Conservation (phyloP, 2,888 invertebrate genomes). For the Phrixothrix hirtus region DNA sequence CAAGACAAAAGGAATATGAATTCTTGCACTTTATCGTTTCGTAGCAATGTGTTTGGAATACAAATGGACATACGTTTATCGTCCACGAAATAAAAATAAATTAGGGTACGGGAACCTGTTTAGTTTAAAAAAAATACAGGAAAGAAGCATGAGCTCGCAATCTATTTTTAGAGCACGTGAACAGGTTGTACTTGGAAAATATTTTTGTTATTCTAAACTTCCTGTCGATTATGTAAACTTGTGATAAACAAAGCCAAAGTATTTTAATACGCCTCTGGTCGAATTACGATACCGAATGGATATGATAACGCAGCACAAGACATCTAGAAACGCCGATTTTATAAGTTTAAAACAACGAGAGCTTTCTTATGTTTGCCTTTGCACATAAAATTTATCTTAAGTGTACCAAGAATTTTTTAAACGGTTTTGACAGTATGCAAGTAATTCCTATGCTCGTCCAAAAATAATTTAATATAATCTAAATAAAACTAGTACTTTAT, state of each 20-base stretch:
- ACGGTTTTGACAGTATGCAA: no score
- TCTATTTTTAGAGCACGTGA: constrained; percentile 17
- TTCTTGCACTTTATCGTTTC: constrained; percentile 21
- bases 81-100: constrained; percentile 1
- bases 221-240: not conserved
- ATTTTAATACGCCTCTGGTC: not conserved
- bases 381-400: not conserved
- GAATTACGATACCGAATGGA: not conserved
- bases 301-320: not conserved
- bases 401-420: not conserved
- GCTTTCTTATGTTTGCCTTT: not conserved
- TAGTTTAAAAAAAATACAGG: constrained; percentile 1
- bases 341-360: not conserved
- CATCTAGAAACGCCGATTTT: not conserved
- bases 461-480: no score
- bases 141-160: constrained; percentile 9
- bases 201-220: constrained; percentile 2
- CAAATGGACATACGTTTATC: constrained; percentile 2
- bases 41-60: constrained; percentile 16
- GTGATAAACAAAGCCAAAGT: not conserved
- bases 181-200: constrained; percentile 15
- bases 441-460: no score
- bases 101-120: constrained; percentile 5
- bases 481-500: no score
- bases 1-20: constrained; percentile 12